Conservation (phyloP, 2,888 invertebrate genomes). For the Agrotis exclamationis region DNA sequence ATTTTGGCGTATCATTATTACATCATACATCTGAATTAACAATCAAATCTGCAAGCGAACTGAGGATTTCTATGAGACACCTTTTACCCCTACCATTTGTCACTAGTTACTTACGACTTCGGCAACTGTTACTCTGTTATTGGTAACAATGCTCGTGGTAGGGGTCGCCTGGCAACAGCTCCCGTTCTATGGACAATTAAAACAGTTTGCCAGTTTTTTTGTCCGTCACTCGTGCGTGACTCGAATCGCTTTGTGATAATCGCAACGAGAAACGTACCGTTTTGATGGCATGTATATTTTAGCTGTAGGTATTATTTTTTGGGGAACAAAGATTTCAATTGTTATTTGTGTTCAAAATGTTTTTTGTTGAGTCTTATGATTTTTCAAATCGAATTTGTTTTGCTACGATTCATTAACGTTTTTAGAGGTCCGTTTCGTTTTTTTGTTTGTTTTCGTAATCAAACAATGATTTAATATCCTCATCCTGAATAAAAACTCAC, state of each 20-base stretch:
- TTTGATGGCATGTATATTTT: slow-evolving; percentile 53
- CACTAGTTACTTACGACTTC: background rate
- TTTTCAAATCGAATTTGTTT: slow-evolving; percentile 34
- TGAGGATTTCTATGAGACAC: slow-evolving; percentile 30
- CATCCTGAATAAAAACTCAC: background rate
- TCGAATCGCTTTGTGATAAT: slow-evolving; percentile 61
- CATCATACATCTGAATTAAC: slow-evolving; percentile 35
- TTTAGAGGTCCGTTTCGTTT: slow-evolving; percentile 14
- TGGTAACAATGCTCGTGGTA: slow-evolving; percentile 37
- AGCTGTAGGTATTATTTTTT: slow-evolving; percentile 39
- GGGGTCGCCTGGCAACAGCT: slow-evolving; percentile 65
- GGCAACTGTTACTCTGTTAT: slow-evolving; percentile 10
- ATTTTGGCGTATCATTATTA: slow-evolving; percentile 38
- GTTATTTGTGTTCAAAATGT: slow-evolving; percentile 37
- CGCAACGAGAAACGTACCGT: slow-evolving; percentile 65
- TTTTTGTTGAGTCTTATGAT: slow-evolving; percentile 28
- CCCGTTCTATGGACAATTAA: slow-evolving; percentile 62
- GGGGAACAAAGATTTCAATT: slow-evolving; percentile 22
- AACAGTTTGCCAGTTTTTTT: slow-evolving; percentile 67
- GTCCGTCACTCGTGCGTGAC: slow-evolving; percentile 67
- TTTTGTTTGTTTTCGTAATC: slow-evolving; percentile 29
- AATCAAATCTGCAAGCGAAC: slow-evolving; percentile 31
- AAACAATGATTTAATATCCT: slow-evolving; percentile 14
- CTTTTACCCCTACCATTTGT: slow-evolving; percentile 55
- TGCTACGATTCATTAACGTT: slow-evolving; percentile 36